Evolutionary conservation across 2,888 invertebrate genomes (phyloP), one percentile per base, ranked within the genome.

Genomic region (Pterostichus niger): DNA sequence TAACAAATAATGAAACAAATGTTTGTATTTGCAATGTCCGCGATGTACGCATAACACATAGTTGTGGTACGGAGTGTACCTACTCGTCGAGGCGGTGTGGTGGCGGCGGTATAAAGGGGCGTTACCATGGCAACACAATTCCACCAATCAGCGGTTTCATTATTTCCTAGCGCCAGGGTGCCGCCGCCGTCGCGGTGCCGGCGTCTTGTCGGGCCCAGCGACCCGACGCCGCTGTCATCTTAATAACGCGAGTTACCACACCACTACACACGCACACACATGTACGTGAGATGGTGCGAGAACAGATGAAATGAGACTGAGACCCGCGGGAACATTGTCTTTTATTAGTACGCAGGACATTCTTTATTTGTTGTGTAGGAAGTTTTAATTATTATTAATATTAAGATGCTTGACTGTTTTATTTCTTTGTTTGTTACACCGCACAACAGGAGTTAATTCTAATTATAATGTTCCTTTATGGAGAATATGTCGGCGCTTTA

Each of bases 121-220:
- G 89, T 89, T 89, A 87, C 89, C 87, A 89, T 89, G 88, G 89
- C 86, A 87, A 89, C 89, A 86, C 87, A 86, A 88, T 88, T 89
- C 89, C 89, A 87, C 89, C 89, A 89, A 89, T 89, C 88, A 87
- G 88, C 88, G 88, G 88, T 88, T 88, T 87, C 88, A 88, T 88
- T 88, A 88, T 88, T 88, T 88, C 88, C 87, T 87, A 87, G 88
- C 86, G 86, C 52, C 44, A 71, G 68, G 68, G 64, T 35, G 35
- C 24, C 31, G 33, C 9, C 35, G 35, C 24, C 24, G 24, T 24
- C 24, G 24, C 24, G 24, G 24, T 24, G 24, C 24, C 24, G 24
- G 24, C 24, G 24, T 24, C 24, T 24, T 24, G 24, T 24, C 24
- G 24, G 24, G 24, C 24, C 24, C 6, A 46, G 49, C 49, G 75